These are phyloP conservation scores for Ahaetulla prasina DNA, from an alignment of 2,113 vertebrate species.

Conservation along the genomic window DNA sequence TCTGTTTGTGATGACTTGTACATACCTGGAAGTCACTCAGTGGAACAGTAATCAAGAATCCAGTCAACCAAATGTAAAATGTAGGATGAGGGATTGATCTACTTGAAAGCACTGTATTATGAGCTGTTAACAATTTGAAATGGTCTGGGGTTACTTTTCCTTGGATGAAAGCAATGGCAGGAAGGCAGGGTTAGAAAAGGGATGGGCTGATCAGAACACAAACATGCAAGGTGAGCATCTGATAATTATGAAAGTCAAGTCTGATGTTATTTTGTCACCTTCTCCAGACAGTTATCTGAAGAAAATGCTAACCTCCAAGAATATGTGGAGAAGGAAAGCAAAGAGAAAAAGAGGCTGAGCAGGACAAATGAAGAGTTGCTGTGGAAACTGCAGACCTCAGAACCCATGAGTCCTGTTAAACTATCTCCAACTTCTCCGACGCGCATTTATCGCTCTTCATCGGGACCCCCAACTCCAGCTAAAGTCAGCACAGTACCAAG, in stretches of 20 bases:
- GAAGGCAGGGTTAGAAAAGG: neutral
- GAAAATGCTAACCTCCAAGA: constrained; percentile 95
- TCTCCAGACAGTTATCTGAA: constrained; percentile 86
- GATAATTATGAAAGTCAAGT: neutral
- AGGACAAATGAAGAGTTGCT: constrained; percentile 93
- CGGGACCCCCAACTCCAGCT: constrained; percentile 75
- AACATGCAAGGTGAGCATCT: neutral
- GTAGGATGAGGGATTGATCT: neutral
- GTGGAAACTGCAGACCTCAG: constrained; percentile 92
- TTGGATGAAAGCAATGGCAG: neutral
- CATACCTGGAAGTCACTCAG: neutral
- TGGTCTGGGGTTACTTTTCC: neutral
- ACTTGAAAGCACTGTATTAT: neutral
- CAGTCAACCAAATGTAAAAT: neutral
- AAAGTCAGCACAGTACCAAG: constrained; percentile 76
- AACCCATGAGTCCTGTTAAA: constrained; percentile 79
- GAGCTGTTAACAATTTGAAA: too few relatives aligned
- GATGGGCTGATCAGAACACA: neutral
- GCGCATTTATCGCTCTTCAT: constrained; percentile 75
- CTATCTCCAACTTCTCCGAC: constrained; percentile 81
- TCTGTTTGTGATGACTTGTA: neutral
- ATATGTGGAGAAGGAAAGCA: constrained; percentile 88
- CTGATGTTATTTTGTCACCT: neutral
- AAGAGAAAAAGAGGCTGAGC: constrained; percentile 95
- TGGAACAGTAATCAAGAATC: too few relatives aligned